These are phyloP conservation scores for Malacoctenus gilli DNA, from an alignment of 2,797 vertebrate species.

Conservation along the genomic window DNA sequence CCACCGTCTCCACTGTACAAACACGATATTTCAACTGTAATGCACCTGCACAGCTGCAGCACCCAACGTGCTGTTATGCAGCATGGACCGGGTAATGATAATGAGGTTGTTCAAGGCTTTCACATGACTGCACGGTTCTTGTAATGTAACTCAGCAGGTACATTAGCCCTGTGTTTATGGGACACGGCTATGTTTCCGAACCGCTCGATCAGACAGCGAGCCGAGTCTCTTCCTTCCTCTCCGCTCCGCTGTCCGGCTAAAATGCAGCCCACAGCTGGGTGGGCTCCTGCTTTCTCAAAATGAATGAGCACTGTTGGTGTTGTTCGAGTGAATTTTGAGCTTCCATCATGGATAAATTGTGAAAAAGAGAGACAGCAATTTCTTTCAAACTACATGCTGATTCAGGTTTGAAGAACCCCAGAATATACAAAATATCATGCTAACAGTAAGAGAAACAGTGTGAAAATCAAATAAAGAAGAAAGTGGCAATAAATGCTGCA, in stretches of 20 bases:
- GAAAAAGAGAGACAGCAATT: constrained; percentile 19
- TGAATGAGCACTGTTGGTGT: constrained; percentile 42
- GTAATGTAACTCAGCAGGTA: neutral
- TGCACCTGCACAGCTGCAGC: too few relatives aligned
- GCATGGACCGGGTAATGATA: neutral
- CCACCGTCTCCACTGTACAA: too few relatives aligned
- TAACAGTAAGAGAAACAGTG: constrained; percentile 1
- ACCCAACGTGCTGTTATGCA: too few relatives aligned
- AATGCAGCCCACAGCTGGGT: constrained; percentile 14
- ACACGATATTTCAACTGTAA: too few relatives aligned
- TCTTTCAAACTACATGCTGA: constrained; percentile 18
- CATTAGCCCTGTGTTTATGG: neutral
- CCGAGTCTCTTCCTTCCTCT: constrained; percentile 4
- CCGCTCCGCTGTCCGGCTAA: constrained; percentile 4
- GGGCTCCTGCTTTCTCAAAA: constrained; percentile 10
- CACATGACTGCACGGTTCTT: neutral
- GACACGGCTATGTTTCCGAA: constrained; percentile 11
- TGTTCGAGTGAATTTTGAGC: neutral
- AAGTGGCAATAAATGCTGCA: too few relatives aligned
- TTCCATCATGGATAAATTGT: constrained; percentile 45
- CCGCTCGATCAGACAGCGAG: constrained; percentile 2
- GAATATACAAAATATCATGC: constrained; percentile 10
- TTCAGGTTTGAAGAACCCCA: constrained; percentile 2
- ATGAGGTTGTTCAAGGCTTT: too few relatives aligned
- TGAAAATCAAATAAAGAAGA: neutral